These are phyloP conservation scores for Romanogobio albipinnatus DNA, from an alignment of 2,113 vertebrate species.

Conservation along the genomic window DNA sequence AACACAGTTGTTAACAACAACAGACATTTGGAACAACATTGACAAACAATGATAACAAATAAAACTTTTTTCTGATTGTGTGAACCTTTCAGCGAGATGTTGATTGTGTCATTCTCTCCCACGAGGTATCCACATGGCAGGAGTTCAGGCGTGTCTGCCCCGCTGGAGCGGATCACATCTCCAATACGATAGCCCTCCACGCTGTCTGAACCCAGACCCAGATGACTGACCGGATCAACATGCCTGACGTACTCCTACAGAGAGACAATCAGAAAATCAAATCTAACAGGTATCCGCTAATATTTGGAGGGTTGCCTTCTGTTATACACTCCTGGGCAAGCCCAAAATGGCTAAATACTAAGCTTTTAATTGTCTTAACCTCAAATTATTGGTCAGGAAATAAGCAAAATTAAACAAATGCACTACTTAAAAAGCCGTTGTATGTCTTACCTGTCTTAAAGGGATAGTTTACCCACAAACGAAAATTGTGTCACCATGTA, in stretches of 20 bases:
- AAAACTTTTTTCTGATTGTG: background rate
- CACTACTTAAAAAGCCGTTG: too few species aligned
- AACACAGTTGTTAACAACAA: conserved; percentile 20
- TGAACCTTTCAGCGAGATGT: conserved; percentile 89
- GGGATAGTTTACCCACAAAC: too few species aligned
- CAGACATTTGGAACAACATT: background rate
- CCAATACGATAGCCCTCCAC: conserved; percentile 94
- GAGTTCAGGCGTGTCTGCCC: conserved; percentile 85
- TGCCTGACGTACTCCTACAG: conserved; percentile 93
- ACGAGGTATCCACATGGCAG: conserved; percentile 97
- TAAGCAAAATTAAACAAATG: too few species aligned
- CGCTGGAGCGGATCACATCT: conserved; percentile 82
- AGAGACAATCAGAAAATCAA: conserved; percentile 6
- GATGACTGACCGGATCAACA: conserved; percentile 89
- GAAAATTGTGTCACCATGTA: too few species aligned
- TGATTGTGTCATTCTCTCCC: conserved; percentile 94
- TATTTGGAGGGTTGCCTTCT: too few species aligned
- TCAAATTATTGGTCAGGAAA: too few species aligned
- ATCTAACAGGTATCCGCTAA: background rate
- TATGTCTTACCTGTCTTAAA: too few species aligned
- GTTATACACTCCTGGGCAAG: background rate
- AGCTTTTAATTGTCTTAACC: too few species aligned
- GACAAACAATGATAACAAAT: background rate
- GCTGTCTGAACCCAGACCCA: conserved; percentile 92
- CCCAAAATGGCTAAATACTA: too few species aligned